Conservation (phyloP, 1,140 invertebrate genomes). For the Telenomus remus region DNA sequence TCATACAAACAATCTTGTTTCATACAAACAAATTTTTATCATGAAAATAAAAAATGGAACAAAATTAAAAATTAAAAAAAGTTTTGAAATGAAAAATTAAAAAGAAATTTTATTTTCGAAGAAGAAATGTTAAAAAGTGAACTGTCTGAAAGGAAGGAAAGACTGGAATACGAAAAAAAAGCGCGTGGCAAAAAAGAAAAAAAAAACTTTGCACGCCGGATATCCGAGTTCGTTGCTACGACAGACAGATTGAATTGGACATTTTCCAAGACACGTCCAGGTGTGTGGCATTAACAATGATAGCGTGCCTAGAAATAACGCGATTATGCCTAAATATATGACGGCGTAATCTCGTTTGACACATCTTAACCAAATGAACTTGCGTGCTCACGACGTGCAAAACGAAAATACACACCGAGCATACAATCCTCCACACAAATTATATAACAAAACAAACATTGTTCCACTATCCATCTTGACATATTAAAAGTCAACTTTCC, state of each 20-base stretch:
- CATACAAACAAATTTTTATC: too few species aligned
- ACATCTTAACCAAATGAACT: constrained; percentile 8
- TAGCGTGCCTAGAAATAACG: constrained; percentile 22
- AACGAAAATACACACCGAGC: background rate
- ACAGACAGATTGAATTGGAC: constrained; percentile 47
- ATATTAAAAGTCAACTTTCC: too few species aligned
- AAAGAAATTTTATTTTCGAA: too few species aligned
- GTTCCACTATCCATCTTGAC: too few species aligned
- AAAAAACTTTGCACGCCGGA: constrained; percentile 5
- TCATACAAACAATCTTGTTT: background rate
- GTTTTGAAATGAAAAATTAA: too few species aligned
- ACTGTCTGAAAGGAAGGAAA: background rate
- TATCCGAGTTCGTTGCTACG: constrained; percentile 43
- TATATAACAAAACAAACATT: too few species aligned
- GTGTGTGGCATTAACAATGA: constrained; percentile 26
- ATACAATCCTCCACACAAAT: too few species aligned
- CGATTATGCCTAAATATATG: constrained; percentile 21
- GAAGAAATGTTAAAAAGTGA: too few species aligned
- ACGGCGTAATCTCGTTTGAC: constrained; percentile 21
- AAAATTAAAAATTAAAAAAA: too few species aligned
- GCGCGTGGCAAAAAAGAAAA: constrained; percentile 15
- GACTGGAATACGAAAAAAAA: constrained; percentile 9
- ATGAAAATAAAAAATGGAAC: too few species aligned
- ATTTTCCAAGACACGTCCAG: constrained; percentile 49
- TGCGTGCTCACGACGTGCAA: background rate